These are phyloP conservation scores for Rhodophaea formosa DNA, from an alignment of 2,888 invertebrate genomes.

Conservation along the genomic window DNA sequence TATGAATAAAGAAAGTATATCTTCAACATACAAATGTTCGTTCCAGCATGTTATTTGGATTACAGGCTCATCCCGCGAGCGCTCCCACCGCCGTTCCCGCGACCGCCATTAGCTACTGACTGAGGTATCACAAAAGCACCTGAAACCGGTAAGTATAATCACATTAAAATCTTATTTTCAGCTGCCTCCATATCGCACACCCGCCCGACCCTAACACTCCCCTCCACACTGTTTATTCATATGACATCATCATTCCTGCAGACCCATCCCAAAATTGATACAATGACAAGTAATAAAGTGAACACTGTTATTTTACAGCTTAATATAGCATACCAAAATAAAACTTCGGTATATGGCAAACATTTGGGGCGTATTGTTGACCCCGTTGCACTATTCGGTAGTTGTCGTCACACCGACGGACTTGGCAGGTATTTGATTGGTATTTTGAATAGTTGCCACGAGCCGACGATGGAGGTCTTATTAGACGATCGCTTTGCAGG, in stretches of 20 bases:
- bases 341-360: slow-evolving; percentile 75
- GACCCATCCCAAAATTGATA: slow-evolving; percentile 44
- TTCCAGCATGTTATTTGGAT: not conserved
- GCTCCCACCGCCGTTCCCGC: slow-evolving; percentile 70
- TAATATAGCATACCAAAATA: slow-evolving; percentile 76
- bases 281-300: slow-evolving; percentile 72
- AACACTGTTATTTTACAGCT: slow-evolving; percentile 79
- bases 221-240: slow-evolving; percentile 24
- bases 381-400: slow-evolving; percentile 71
- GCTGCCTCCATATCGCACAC: slow-evolving; percentile 28
- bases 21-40: too few species aligned
- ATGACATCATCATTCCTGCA: slow-evolving; percentile 31
- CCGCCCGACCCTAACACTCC: slow-evolving; percentile 18
- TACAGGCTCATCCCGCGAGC: slow-evolving; percentile 66
- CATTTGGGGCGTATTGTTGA: slow-evolving; percentile 65
- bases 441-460: slow-evolving; percentile 71
- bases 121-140: slow-evolving; percentile 80
- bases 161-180: slow-evolving; percentile 23
- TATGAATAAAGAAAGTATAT: too few species aligned
- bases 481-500: slow-evolving; percentile 42
- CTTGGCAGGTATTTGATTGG: slow-evolving; percentile 79
- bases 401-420: slow-evolving; percentile 79
- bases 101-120: slow-evolving; percentile 72
- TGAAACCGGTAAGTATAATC: slow-evolving; percentile 70
- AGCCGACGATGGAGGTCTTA: slow-evolving; percentile 43